A percentile compares a stretch with the other conserved stretches of the same genome.
Evolutionary conservation across 2,113 vertebrate genomes (phyloP).

Genomic region (Anseranas semipalmata): DNA sequence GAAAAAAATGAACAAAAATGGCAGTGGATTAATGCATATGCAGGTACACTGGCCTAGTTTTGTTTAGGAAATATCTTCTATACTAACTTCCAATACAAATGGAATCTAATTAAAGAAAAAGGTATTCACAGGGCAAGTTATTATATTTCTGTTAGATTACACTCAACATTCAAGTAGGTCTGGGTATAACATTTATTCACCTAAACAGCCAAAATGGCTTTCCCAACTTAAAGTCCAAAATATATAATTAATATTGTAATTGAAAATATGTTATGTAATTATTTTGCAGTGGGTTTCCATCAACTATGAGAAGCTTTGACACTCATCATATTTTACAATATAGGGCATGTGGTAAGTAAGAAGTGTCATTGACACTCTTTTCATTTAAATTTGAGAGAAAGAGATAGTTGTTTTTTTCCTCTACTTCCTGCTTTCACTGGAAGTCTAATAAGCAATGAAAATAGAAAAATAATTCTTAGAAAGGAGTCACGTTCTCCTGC

Average conservation of each 20-base stretch:
- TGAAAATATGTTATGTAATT: background rate
- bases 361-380: background rate
- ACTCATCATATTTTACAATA: background rate
- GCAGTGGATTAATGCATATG: background rate
- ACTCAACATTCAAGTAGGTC: background rate
- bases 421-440: background rate
- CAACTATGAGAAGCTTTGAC: background rate
- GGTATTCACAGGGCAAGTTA: fast-evolving
- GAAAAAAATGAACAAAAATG: background rate
- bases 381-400: background rate
- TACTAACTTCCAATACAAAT: background rate
- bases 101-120: background rate
- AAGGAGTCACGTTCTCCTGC: background rate
- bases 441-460: background rate
- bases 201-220: background rate
- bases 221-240: background rate
- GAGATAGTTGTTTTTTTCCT: background rate
- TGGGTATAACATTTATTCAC: background rate
- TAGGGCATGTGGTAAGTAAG: background rate
- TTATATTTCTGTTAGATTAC: background rate
- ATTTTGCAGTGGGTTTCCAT: background rate
- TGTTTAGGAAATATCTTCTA: background rate
- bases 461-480: background rate
- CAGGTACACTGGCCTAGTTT: background rate
- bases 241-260: background rate